phyloP scores from a whole-genome alignment of 1,140 invertebrate species.

The Drosophila equinoxialis region DNA sequence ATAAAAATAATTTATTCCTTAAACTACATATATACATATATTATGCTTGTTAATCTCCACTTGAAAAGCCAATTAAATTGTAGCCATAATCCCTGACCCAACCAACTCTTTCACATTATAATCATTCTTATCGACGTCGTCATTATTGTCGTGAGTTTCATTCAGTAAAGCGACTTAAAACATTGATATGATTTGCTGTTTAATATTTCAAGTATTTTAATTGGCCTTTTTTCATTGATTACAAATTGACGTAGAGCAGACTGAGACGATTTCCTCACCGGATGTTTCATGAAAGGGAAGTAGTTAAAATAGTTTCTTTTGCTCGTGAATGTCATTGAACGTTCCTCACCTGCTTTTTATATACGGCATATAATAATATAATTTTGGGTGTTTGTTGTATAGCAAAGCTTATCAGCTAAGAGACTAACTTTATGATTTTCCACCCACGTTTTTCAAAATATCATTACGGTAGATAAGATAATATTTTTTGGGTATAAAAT shows the following conservation, averaged over 20 bases:
- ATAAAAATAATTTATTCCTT: neutral
- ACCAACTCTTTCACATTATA: conserved; percentile 11
- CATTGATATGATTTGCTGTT: conserved; percentile 45
- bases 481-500: conserved; percentile 5
- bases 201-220: conserved; percentile 56
- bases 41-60: neutral
- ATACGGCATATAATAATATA: conserved; percentile 46
- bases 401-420: conserved; percentile 21
- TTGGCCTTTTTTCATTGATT: conserved; percentile 49
- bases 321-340: conserved; percentile 52
- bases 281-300: conserved; percentile 12
- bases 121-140: conserved; percentile 17
- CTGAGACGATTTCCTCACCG: conserved; percentile 16
- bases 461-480: neutral
- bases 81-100: conserved; percentile 36
- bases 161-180: conserved; percentile 51
- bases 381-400: conserved; percentile 29
- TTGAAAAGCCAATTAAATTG: conserved; percentile 40
- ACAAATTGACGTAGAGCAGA: conserved; percentile 17
- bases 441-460: neutral
- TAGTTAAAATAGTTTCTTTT: conserved; percentile 21
- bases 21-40: neutral
- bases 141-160: conserved; percentile 16
- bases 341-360: neutral
- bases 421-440: neutral